These are phyloP conservation scores for Halcyon malimbica DNA, from an alignment of 2,113 vertebrate species.

Conservation along the genomic window DNA sequence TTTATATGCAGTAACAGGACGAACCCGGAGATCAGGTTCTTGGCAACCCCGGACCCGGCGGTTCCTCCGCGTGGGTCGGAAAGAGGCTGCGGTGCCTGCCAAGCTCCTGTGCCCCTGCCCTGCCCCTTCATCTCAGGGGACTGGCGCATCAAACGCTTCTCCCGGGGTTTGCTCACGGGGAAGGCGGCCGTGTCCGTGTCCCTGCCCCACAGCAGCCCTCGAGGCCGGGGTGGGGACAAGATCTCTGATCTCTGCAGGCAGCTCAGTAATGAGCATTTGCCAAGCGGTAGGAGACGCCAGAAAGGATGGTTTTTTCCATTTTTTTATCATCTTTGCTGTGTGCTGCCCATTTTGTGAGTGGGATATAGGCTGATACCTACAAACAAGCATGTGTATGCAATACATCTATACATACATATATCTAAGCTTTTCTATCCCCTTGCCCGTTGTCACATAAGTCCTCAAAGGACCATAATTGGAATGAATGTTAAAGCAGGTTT, in stretches of 20 bases:
- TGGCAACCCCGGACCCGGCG: background rate
- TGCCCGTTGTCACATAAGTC: background rate
- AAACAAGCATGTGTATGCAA: background rate
- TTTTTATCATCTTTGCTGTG: background rate
- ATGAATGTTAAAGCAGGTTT: background rate
- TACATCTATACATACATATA: background rate
- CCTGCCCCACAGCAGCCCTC: background rate
- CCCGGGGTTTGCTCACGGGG: background rate
- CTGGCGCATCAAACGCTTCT: background rate
- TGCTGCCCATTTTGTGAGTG: background rate
- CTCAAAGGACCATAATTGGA: background rate
- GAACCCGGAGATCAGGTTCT: constrained; percentile 49
- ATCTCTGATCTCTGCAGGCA: background rate
- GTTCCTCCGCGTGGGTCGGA: background rate
- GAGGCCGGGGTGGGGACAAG: background rate
- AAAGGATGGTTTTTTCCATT: background rate
- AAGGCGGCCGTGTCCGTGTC: background rate
- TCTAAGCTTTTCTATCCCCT: background rate
- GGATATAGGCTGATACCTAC: background rate
- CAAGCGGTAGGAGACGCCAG: background rate
- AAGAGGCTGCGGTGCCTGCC: background rate
- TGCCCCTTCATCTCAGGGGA: background rate
- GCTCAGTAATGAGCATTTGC: background rate
- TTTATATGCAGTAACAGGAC: constrained; percentile 58
- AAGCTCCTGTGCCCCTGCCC: background rate